Base-by-base conservation (phyloP, 1,140 invertebrate genomes). In the Dreissena rostriformis region DNA sequence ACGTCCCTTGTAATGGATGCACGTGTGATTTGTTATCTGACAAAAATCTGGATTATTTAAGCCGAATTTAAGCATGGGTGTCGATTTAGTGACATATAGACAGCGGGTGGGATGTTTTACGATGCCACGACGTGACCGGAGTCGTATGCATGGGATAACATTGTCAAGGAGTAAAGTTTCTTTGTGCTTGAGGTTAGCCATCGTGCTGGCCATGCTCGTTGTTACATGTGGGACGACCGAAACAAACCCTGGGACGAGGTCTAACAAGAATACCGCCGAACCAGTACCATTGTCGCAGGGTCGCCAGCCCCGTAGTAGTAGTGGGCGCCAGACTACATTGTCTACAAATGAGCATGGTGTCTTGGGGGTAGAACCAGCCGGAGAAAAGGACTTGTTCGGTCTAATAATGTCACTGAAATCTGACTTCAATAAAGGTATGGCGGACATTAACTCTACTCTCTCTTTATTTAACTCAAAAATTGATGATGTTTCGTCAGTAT, bases 391-490 rank as follows among this genome's bases (percentile, higher is more conserved):
- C 14, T 67, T 19, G 22, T 28, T 19, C 24, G 12, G 11, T 11
- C 24, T 67, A 12, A 57, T 57, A 57, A 57, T 57, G 53, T 57
- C 53, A 12, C 53, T 57, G 19, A 57, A 57, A 19, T 57, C 19
- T 67, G 65, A 67, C 65, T 14, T 67, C 12, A 67, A 67, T 22
- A 67, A 57, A 57, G 53, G 53, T 57, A 57, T 57, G 53, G 53
- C 11, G 12, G 65, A 67, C 12, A 67, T 67, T 19, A 12, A 28
- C 24, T 67, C 65, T 67, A 28, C 11, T 22, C 22, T 67, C 11
- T 12, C 11, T 19, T 22, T 24, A 14, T 14, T 67, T 11, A 67
- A 67, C 26, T 15, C 19, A 15, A 22, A 67, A 67, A 14, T 67
- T 24, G 22, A 67, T 28, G 65, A 67, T 14, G 24, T 67, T 12